Evolutionary conservation across 2,888 invertebrate genomes (phyloP).

Genomic region (Tipula helvola): DNA sequence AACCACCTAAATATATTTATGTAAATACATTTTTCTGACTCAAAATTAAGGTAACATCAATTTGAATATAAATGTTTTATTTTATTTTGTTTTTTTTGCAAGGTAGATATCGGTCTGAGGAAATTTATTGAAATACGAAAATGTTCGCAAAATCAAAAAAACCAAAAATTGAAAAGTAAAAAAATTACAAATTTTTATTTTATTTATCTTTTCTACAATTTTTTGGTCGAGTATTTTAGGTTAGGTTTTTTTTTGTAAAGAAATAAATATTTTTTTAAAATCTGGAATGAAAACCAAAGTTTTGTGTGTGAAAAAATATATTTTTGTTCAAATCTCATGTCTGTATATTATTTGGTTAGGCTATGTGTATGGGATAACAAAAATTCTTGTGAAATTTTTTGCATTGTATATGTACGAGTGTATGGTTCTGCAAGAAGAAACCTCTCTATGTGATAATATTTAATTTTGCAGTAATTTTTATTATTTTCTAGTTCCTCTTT

Average conservation of each 20-base stretch:
- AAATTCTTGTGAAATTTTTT: not conserved
- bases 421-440: not conserved
- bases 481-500: not conserved
- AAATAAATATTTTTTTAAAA: not conserved
- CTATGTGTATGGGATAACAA: not conserved
- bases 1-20: not conserved
- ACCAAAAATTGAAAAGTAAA: not conserved
- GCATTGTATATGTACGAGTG: not conserved
- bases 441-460: not conserved
- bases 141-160: not conserved
- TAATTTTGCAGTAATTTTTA: not conserved
- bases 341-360: not conserved
- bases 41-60: not conserved
- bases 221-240: not conserved
- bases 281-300: not conserved
- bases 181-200: not conserved
- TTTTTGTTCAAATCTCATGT: not conserved
- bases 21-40: not conserved
- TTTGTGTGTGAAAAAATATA: not conserved
- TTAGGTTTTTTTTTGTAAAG: not conserved
- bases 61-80: not conserved
- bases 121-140: not conserved
- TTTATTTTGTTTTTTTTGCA: not conserved
- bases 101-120: not conserved
- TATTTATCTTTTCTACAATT: not conserved